Conservation (phyloP, 2,113 vertebrate species). For the Hippoglossus stenolepis region DNA sequence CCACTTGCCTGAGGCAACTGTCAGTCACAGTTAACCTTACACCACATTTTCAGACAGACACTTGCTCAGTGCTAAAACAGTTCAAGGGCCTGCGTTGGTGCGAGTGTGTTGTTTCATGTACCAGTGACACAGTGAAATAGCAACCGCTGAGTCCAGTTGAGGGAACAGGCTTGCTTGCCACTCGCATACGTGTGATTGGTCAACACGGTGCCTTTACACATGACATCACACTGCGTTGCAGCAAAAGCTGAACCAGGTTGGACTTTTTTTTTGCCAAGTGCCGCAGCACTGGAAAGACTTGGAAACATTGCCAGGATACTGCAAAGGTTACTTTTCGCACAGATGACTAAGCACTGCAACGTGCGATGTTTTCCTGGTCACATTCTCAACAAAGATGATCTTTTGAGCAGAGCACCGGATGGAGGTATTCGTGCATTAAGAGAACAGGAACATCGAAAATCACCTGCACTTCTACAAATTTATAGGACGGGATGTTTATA, state of each 20-base stretch:
- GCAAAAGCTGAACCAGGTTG: neutral
- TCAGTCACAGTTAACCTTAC: neutral
- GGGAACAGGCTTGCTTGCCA: neutral
- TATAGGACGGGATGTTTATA: neutral
- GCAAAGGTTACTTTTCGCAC: conserved; percentile 58
- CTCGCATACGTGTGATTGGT: neutral
- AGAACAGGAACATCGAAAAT: neutral
- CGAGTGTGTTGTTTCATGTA: neutral
- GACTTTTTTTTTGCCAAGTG: neutral
- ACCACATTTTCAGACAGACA: neutral
- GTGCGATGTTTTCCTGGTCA: conserved; percentile 34
- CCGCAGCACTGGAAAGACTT: neutral
- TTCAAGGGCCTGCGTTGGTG: neutral
- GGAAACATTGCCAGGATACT: conserved; percentile 25
- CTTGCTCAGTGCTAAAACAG: neutral
- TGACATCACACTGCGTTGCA: too few species aligned
- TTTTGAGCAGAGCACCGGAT: neutral
- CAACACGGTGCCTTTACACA: neutral
- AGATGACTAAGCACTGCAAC: conserved; percentile 45
- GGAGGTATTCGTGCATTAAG: neutral
- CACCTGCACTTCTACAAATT: neutral
- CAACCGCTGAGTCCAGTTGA: neutral
- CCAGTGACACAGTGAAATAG: neutral
- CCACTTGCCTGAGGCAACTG: conserved; percentile 2
- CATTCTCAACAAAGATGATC: conserved; percentile 24